phyloP scores from a whole-genome alignment of 2,113 vertebrate species.

The Petrocephalus microphthalmus region DNA sequence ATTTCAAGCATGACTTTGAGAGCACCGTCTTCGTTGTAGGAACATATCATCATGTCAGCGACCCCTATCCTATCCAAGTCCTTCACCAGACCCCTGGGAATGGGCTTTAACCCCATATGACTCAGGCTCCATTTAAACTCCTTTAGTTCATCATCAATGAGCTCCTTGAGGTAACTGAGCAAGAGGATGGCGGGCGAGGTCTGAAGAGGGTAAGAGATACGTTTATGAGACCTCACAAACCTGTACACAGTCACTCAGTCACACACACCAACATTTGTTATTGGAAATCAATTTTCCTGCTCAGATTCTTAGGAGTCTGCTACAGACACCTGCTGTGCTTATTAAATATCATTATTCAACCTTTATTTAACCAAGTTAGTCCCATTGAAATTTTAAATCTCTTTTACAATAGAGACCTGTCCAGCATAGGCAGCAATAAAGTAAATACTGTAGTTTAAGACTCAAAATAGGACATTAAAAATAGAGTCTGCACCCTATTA shows the following conservation, averaged over 20 bases:
- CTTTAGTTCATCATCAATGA: fast-evolving
- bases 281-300: background rate
- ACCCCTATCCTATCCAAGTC: fast-evolving
- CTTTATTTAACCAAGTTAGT: background rate
- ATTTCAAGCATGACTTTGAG: slow-evolving; percentile 11
- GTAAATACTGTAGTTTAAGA: background rate
- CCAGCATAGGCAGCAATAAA: background rate
- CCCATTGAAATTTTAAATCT: background rate
- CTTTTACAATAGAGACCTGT: background rate
- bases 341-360: background rate
- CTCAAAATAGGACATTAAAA: background rate
- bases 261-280: background rate
- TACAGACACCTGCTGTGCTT: background rate
- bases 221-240: background rate
- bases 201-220: background rate
- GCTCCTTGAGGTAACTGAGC: background rate
- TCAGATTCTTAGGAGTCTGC: background rate
- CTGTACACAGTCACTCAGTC: background rate
- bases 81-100: slow-evolving; percentile 11
- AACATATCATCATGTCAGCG: background rate
- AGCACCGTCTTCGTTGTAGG: background rate
- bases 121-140: slow-evolving; percentile 17
- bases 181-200: background rate
- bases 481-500: background rate
- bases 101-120: fast-evolving